A percentile compares a stretch with the other conserved stretches of the same genome.
phyloP scores from a whole-genome alignment of 2,888 invertebrate genomes.

The Tiliacea citrago region DNA sequence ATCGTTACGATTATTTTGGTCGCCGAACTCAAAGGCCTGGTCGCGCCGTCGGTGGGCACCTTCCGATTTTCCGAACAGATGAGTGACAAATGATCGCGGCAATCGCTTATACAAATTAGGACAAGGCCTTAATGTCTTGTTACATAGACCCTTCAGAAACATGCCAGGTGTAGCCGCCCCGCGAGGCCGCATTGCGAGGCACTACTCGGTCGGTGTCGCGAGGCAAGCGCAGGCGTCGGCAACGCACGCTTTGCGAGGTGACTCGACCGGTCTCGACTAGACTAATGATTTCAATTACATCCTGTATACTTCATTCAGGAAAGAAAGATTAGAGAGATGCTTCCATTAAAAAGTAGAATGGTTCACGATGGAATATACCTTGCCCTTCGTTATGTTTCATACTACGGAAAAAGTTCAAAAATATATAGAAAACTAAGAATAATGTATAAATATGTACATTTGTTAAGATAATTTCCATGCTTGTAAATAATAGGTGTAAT shows the following conservation, averaged over 20 bases:
- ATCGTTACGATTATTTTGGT: background rate
- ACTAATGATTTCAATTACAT: background rate
- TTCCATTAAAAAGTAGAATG: background rate
- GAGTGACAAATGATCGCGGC: background rate
- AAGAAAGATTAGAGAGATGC: background rate
- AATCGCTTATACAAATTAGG: background rate
- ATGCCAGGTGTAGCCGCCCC: background rate
- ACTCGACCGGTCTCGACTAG: background rate
- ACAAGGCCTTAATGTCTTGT: background rate
- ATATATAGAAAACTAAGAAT: conserved; percentile 25
- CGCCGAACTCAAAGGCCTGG: background rate
- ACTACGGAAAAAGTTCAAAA: conserved; percentile 26
- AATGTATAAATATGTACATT: conserved; percentile 50
- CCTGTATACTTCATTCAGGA: background rate
- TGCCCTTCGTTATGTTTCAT: background rate
- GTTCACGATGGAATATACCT: background rate
- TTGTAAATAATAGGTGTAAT: conserved; percentile 60
- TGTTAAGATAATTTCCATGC: conserved; percentile 30
- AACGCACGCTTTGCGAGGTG: no score
- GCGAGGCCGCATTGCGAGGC: background rate
- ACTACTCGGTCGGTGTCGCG: background rate
- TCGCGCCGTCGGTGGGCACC: background rate
- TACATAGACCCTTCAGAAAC: background rate
- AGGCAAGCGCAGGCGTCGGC: background rate
- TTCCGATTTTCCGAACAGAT: background rate